Evolutionary conservation across 2,113 vertebrate genomes (phyloP), one percentile per base, ranked within the genome.

Genomic region (Macquaria ambigua): DNA sequence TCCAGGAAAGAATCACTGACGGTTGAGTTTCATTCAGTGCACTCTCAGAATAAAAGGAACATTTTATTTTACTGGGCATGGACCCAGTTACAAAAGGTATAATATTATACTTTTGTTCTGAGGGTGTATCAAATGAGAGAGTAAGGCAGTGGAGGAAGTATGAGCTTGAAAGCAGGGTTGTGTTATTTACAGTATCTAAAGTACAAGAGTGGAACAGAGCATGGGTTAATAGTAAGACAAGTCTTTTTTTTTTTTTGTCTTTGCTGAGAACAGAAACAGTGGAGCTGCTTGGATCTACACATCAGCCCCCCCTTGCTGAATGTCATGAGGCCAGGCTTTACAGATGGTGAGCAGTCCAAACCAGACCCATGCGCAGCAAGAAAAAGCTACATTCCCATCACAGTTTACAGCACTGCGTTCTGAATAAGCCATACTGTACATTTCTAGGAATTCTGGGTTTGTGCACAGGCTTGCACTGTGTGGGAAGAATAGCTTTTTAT

Each of bases 131-230:
- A 55, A 79, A 89, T 69, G 71, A 80, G 25, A 84, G 66, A 75
- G 87, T 92, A 91, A 93, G 92, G 92, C 91, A 93, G 93, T 90
- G 91, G 66, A 87, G 68, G 75, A 76, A 81, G 75, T 68, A 55
- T 88, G 89, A 85, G 86, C 25, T 34, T 89, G 75, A 88, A 82
- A 83, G 91, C 85, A 41, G 77, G 59, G 75, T 56, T 37, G 72
- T 83, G 70, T 87, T 74, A 88, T 91, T 88, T 90, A 94, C 91
- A 90, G 81, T 80, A 89, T 92, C 72, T 82, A 73, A 87, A 86
- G 84, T 85, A 90, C 83, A 90, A 85, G 87, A 87, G 75, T 72
- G 77, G 77, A 86, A 81, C 67, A 81, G 72, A 90, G 76, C 78
- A 79, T 58, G 63, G 78, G 79, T 71, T 84, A 81, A 88, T 86